These are phyloP conservation scores for Aurelia coerulea DNA, from an alignment of 30 jellyfish, hydroid and myxozoan genomes.

Conservation along the genomic window DNA sequence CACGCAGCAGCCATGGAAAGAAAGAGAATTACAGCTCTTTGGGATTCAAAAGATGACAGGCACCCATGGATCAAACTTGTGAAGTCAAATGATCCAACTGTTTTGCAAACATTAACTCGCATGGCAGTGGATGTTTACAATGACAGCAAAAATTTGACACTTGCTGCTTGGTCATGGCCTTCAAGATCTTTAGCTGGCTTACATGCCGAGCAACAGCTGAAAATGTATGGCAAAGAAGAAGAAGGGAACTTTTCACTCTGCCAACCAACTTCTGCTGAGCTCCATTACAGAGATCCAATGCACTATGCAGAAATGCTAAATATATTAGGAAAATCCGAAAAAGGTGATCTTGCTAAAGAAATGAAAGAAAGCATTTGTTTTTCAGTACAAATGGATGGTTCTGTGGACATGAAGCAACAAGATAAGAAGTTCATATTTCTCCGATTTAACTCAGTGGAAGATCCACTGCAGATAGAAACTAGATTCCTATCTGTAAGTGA, in stretches of 20 bases:
- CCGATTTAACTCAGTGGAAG: slow-evolving; percentile 33
- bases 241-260: too few species aligned
- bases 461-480: slow-evolving; percentile 28
- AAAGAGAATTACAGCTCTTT: background rate
- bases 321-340: slow-evolving; percentile 7
- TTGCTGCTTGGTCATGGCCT: slow-evolving; percentile 52
- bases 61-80: slow-evolving; percentile 49
- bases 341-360: background rate
- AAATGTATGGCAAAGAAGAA: too few species aligned
- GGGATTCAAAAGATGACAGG: slow-evolving; percentile 19
- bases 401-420: slow-evolving; percentile 47
- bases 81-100: slow-evolving; percentile 30
- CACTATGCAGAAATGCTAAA: slow-evolving; percentile 39
- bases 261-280: slow-evolving; percentile 33
- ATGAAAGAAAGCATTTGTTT: slow-evolving; percentile 16
- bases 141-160: slow-evolving; percentile 46
- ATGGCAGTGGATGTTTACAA: slow-evolving; percentile 29
- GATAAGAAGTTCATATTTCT: slow-evolving; percentile 32
- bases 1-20: slow-evolving; percentile 51
- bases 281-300: slow-evolving; percentile 36
- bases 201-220: slow-evolving; percentile 25
- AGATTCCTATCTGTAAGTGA: slow-evolving; percentile 22
- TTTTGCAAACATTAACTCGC: slow-evolving; percentile 32
- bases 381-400: slow-evolving; percentile 32
- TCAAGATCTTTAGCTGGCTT: background rate